phyloP scores from a whole-genome alignment of 2,888 invertebrate genomes.

The Epiblema foenella region DNA sequence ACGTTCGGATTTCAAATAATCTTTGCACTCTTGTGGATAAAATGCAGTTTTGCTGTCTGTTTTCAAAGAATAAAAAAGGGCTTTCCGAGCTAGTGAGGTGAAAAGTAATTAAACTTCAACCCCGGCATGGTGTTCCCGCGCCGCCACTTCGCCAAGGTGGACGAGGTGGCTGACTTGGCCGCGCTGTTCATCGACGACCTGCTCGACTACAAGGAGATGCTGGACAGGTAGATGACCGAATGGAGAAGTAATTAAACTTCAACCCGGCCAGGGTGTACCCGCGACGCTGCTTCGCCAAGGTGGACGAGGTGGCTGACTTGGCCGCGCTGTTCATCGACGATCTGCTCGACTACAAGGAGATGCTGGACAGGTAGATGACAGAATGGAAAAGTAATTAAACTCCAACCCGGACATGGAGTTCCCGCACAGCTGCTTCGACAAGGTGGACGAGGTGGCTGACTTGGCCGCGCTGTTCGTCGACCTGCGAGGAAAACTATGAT shows the following conservation, averaged over 20 bases:
- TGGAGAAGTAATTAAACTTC: too few relatives aligned
- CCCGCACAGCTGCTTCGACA: conserved; percentile 92
- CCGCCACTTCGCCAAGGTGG: conserved; percentile 91
- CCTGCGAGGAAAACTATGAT: too few relatives aligned
- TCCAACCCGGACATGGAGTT: conserved; percentile 96
- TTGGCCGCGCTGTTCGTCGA: conserved; percentile 95
- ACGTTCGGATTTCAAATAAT: too few relatives aligned
- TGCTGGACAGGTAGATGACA: conserved; percentile 90
- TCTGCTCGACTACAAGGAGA: conserved; percentile 94
- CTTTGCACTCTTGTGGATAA: too few relatives aligned
- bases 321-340: conserved; percentile 95
- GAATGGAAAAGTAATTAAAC: neutral
- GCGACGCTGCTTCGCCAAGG: conserved; percentile 91
- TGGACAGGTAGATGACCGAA: conserved; percentile 87
- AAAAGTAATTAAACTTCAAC: too few relatives aligned
- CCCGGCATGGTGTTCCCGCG: conserved; percentile 98
- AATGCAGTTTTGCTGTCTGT: too few relatives aligned
- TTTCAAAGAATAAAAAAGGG: too few relatives aligned
- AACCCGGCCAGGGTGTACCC: conserved; percentile 98
- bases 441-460: conserved; percentile 91
- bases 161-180: conserved; percentile 93
- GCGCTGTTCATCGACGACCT: conserved; percentile 95
- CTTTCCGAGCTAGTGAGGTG: too few relatives aligned
- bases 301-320: conserved; percentile 93
- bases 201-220: conserved; percentile 94